Evolutionary conservation across 2,797 vertebrate species (phyloP).

Genomic region (Molossus alvarezi): DNA sequence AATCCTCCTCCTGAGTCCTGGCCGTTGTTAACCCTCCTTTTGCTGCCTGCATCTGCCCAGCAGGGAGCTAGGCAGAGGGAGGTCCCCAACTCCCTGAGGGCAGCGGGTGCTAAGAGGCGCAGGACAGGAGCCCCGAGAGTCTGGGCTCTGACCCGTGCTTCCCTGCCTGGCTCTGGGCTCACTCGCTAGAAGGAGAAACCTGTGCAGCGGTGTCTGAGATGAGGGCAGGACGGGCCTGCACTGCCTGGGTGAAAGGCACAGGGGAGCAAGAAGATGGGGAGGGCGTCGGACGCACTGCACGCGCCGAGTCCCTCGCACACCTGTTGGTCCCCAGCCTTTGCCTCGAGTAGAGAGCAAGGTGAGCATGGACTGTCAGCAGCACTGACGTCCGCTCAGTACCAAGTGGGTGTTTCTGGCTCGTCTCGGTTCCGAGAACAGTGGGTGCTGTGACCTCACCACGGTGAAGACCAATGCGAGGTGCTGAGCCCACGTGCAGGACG

Average conservation of each 20-base stretch:
- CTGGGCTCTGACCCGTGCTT: not conserved
- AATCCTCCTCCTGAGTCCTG: too few relatives aligned
- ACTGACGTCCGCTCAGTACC: not conserved
- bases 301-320: not conserved
- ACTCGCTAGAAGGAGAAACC: not conserved
- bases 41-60: not conserved
- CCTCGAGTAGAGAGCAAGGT: not conserved
- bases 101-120: too few relatives aligned
- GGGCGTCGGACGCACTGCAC: too few relatives aligned
- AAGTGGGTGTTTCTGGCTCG: not conserved
- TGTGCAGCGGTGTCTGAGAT: not conserved
- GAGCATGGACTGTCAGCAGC: not conserved
- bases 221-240: not conserved
- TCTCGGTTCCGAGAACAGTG: not conserved
- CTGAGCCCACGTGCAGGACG: accelerated
- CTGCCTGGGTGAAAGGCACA: accelerated
- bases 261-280: not conserved
- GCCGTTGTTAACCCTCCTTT: too few relatives aligned
- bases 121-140: not conserved
- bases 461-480: not conserved
- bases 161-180: not conserved
- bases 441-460: not conserved
- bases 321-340: not conserved
- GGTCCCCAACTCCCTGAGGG: not conserved
- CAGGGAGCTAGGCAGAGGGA: not conserved